Conservation (phyloP, 2,888 invertebrate species). For the Drosophila multiciliata region DNA sequence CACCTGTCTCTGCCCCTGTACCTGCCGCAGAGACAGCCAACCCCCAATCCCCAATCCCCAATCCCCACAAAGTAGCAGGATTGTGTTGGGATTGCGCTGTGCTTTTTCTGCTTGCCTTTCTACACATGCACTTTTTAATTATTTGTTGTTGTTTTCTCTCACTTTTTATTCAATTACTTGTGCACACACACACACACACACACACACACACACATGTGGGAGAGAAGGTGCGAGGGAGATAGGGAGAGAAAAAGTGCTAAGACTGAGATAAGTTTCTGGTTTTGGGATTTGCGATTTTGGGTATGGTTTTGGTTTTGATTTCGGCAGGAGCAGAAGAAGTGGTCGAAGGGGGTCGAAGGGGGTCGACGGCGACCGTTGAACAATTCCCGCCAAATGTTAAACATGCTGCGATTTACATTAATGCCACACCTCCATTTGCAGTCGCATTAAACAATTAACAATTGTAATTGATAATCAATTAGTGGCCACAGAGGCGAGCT, state of each 20-base stretch:
- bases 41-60: background rate
- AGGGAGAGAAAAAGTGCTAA: conserved; percentile 9
- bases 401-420: conserved; percentile 59
- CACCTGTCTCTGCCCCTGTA: background rate
- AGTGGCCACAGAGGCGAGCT: conserved; percentile 47
- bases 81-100: conserved; percentile 20
- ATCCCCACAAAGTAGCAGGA: conserved; percentile 17
- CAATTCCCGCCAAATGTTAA: conserved; percentile 27
- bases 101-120: conserved; percentile 35
- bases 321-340: background rate
- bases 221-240: too few species aligned
- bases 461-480: conserved; percentile 77
- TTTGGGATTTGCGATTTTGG: background rate
- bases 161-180: conserved; percentile 72
- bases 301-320: background rate
- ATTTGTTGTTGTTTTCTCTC: conserved; percentile 37
- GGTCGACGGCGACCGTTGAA: background rate
- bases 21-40: too few species aligned
- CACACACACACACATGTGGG: conserved; percentile 48
- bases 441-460: conserved; percentile 74
- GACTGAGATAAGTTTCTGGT: background rate
- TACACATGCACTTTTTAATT: conserved; percentile 53
- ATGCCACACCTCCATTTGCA: conserved; percentile 52
- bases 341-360: background rate
- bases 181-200: conserved; percentile 39